Evolutionary conservation across 2,113 vertebrate genomes (phyloP).

Genomic region (Apeltes quadracus): DNA sequence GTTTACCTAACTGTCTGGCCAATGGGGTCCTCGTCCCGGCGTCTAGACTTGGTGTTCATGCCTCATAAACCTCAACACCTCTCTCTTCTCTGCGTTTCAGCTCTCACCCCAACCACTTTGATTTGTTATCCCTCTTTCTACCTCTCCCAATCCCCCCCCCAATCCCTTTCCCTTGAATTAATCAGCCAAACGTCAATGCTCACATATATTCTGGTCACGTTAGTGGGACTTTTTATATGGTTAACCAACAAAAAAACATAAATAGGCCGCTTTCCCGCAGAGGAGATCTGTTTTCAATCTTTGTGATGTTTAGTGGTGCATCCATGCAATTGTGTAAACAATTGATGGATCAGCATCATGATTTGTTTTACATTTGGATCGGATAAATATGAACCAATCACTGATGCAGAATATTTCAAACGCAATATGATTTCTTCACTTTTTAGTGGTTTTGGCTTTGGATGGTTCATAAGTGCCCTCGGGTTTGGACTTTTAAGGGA

Average conservation of each 20-base stretch:
- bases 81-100: slow-evolving; percentile 20
- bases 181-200: slow-evolving; percentile 19
- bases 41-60: slow-evolving; percentile 64
- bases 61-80: slow-evolving; percentile 62
- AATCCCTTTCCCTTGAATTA: background rate
- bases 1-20: slow-evolving; percentile 62
- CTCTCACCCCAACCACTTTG: background rate
- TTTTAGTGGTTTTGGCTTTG: slow-evolving; percentile 10
- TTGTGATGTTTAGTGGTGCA: slow-evolving; percentile 20
- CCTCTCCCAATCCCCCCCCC: slow-evolving; percentile 9
- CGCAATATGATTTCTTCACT: slow-evolving; percentile 24
- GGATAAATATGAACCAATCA: slow-evolving; percentile 33
- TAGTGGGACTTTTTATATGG: slow-evolving; percentile 23
- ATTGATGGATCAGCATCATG: slow-evolving; percentile 31
- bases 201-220: slow-evolving; percentile 35
- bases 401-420: slow-evolving; percentile 4
- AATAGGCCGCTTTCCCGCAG: slow-evolving; percentile 34
- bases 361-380: slow-evolving; percentile 31
- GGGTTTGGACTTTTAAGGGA: slow-evolving; percentile 8
- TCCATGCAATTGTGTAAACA: slow-evolving; percentile 29
- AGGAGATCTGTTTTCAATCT: slow-evolving; percentile 53
- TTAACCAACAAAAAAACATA: slow-evolving; percentile 46
- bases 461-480: slow-evolving; percentile 35
- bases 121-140: slow-evolving; percentile 22
- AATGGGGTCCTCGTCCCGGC: slow-evolving; percentile 30